Evolutionary conservation across 2,888 invertebrate genomes (phyloP), one percentile per base, ranked within the genome.

Genomic region (Portevinia maculata): DNA sequence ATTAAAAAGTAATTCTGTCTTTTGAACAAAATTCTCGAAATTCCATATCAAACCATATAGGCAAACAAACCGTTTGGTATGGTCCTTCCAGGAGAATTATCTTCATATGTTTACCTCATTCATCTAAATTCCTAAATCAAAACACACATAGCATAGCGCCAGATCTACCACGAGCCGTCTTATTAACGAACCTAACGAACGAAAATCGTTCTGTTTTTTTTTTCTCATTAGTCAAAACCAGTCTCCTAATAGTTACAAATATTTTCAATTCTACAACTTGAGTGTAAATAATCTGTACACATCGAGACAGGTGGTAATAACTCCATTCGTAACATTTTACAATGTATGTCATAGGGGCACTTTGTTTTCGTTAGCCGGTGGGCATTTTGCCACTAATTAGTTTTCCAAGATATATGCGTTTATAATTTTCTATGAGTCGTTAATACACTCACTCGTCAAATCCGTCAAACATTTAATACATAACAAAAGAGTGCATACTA

Each of bases 301-400:
- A 69, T 11, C 11, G 34, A 11, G 19, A 11, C 69, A 62, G 62
- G 44, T 76, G 62, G 64, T 76, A 81, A 81, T 76, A 81, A 81
- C 79, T 75, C 76, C 69, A 81, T 76, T 70, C 76, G 52, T 24
- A 37, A 30, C 44, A 11, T 44, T 8, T 15, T 21, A 52, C 64
- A 60, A 79, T 50, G 44, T 60, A 67, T 62, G 59, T 37, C 57
- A 21, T 17, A 37, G 67, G 32, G 41, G 53, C 19, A 71, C 46
- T 79, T 62, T 55, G 50, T 69, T 69, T 41, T 81, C n/a, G 50
- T 53, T 76, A 71, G 50, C 64, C 39, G 11, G 44, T 32, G 70
- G 44, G 64, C 81, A 76, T 76, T 76, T 70, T 65, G 50, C 59
- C 76, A 53, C 81, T 81, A 81, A 81, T 81, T 81, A 76, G 39